Evolutionary conservation across 2,888 invertebrate species (phyloP).

Genomic region (Epicampocera succincta): DNA sequence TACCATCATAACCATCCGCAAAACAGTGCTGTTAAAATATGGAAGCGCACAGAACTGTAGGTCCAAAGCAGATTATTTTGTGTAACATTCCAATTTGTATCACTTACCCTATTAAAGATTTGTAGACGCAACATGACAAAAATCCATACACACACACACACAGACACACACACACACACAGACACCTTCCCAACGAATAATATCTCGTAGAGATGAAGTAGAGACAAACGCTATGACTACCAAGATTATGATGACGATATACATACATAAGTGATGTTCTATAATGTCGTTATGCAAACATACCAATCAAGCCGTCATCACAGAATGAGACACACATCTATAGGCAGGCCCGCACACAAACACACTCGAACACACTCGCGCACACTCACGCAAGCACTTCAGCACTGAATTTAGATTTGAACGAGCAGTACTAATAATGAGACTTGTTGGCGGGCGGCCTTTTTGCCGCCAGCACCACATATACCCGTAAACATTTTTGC

Average conservation of each 20-base stretch:
- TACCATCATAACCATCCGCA: neutral
- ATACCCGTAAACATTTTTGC: conserved; percentile 25
- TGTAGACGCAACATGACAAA: conserved; percentile 26
- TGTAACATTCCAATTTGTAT: conserved; percentile 62
- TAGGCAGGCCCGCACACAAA: neutral
- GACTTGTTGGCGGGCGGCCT: conserved; percentile 22
- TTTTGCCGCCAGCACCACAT: neutral
- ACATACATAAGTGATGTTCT: conserved; percentile 28
- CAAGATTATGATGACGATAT: conserved; percentile 1
- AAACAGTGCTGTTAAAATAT: conserved; percentile 3
- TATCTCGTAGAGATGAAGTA: neutral
- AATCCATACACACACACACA: neutral
- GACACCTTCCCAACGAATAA: conserved; percentile 26
- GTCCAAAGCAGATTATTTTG: conserved; percentile 49
- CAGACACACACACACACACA: neutral
- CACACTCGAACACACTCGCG: neutral
- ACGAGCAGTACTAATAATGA: conserved; percentile 31
- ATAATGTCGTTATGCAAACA: conserved; percentile 56
- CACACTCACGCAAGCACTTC: neutral
- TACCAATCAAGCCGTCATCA: conserved; percentile 4
- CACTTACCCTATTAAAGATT: conserved; percentile 41
- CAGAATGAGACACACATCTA: too few species aligned
- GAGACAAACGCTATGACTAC: neutral
- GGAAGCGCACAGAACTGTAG: conserved; percentile 5
- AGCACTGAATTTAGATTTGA: conserved; percentile 24